Conservation (phyloP, 1,140 invertebrate genomes). For the Listronotus oregonensis region DNA sequence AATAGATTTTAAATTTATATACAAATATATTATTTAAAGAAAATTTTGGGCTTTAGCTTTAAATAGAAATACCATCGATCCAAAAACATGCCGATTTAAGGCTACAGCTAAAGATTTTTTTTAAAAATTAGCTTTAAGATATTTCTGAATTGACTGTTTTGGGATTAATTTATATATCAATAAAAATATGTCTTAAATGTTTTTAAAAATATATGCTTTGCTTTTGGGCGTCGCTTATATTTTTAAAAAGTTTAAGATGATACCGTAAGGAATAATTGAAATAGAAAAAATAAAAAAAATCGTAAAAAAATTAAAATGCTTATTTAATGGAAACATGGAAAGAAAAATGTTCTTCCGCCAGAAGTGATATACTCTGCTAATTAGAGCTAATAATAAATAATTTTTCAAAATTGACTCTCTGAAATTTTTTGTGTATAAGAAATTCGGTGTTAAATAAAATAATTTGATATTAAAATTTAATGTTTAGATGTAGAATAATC, state of each 20-base stretch:
- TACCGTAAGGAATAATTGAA: background rate
- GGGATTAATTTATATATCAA: conserved; percentile 2
- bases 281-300: conserved; percentile 1
- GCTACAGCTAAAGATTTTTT: background rate
- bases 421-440: no score
- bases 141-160: no score
- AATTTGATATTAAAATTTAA: no score
- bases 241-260: background rate
- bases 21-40: no score
- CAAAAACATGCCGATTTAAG: conserved; percentile 5
- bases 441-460: no score
- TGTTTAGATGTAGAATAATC: no score
- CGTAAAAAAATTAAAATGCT: background rate
- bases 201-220: background rate
- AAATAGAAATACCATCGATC: background rate
- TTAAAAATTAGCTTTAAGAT: background rate
- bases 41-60: background rate
- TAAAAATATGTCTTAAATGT: background rate
- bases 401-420: no score
- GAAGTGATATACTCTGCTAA: conserved; percentile 6
- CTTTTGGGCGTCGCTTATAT: background rate
- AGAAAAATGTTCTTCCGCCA: conserved; percentile 15
- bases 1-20: background rate
- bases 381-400: background rate
- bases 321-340: background rate